Evolutionary conservation across 37 sponge, comb jelly and placozoan genomes (phyloP).

Genomic region (Mnemiopsis leidyi): DNA sequence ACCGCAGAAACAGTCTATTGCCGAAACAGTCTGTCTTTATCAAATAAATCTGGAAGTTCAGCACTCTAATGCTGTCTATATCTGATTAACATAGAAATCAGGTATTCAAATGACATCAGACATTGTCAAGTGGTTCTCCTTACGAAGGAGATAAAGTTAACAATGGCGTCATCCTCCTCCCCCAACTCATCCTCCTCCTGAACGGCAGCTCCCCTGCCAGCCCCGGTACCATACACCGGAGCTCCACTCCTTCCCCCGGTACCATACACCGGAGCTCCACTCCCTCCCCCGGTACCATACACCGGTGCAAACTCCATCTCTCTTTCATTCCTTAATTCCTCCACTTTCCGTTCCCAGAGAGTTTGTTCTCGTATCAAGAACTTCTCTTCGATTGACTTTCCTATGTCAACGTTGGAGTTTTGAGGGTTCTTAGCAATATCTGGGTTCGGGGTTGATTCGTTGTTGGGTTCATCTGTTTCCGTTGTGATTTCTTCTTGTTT

Average conservation of each 20-base stretch:
- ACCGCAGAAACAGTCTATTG: too few relatives aligned
- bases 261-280: neutral
- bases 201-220: neutral
- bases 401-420: neutral
- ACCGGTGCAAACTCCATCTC: conserved; percentile 56
- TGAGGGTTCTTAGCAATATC: neutral
- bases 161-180: conserved; percentile 23
- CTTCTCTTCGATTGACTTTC: conserved; percentile 36
- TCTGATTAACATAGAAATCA: too few relatives aligned
- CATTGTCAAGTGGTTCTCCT: conserved; percentile 19
- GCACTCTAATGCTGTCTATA: too few relatives aligned
- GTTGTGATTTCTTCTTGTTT: neutral
- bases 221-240: neutral
- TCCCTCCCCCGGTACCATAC: too few relatives aligned
- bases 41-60: too few relatives aligned
- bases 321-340: conserved; percentile 22
- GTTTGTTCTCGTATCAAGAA: conserved; percentile 7
- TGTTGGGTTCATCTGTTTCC: neutral
- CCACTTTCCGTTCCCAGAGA: conserved; percentile 35
- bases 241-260: neutral
- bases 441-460: neutral
- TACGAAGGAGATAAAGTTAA: conserved; percentile 55
- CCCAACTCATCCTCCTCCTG: conserved; percentile 9
- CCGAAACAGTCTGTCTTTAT: too few relatives aligned
- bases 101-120: too few relatives aligned